Evolutionary conservation across 2,113 vertebrate species (phyloP).

Genomic region (Dromaius novaehollandiae): DNA sequence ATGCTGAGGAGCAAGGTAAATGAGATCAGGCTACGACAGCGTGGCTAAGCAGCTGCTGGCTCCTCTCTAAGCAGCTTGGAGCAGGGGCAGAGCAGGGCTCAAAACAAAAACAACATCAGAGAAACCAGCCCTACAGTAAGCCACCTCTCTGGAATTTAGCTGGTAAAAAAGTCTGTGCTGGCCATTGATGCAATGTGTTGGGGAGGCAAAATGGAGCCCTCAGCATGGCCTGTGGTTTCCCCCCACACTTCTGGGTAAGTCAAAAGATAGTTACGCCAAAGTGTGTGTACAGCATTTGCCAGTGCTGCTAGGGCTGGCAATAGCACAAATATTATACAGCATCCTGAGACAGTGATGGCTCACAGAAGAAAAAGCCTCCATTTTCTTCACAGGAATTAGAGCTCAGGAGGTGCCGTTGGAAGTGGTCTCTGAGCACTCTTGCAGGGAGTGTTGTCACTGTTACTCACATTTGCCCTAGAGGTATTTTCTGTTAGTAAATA

Average conservation of each 20-base stretch:
- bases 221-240: not conserved
- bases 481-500: conserved; percentile 22
- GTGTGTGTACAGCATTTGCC: not conserved
- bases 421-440: not conserved
- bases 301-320: not conserved
- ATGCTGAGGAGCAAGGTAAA: not conserved
- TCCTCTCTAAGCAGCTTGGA: not conserved
- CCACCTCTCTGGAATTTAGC: not conserved
- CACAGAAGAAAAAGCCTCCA: not conserved
- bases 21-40: fast-evolving
- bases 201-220: not conserved
- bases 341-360: not conserved
- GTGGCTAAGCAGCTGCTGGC: not conserved
- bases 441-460: not conserved
- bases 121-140: not conserved
- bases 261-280: not conserved
- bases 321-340: not conserved
- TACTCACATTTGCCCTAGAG: not conserved
- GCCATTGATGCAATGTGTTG: not conserved
- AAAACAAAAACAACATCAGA: not conserved
- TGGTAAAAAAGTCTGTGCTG: not conserved
- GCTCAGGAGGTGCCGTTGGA: not conserved
- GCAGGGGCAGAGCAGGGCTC: not conserved
- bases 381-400: not conserved
- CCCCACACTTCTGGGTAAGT: too few relatives aligned